Percentiles rank a stretch among this genome's conserved stretches.
phyloP scores from a whole-genome alignment of 2,113 vertebrate genomes.

The Dicentrarchus labrax region DNA sequence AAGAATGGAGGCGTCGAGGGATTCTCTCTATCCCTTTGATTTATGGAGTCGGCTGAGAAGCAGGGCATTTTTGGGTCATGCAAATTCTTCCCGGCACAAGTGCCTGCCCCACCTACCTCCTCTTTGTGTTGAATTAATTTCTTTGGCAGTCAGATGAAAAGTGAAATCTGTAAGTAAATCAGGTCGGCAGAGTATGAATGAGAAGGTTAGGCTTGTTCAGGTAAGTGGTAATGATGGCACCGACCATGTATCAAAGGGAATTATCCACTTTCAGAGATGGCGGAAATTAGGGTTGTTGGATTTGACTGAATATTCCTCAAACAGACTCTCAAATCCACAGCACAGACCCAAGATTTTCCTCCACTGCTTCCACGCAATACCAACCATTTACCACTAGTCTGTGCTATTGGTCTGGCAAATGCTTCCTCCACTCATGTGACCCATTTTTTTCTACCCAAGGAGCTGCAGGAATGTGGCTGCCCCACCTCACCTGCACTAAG shows the following conservation, averaged over 20 bases:
- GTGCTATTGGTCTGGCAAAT: constrained; percentile 76
- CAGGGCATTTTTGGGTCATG: constrained; percentile 84
- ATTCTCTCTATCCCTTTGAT: constrained; percentile 73
- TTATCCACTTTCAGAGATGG: constrained; percentile 16
- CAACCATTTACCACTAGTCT: constrained; percentile 70
- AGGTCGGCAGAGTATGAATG: constrained; percentile 23
- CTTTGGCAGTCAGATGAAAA: constrained; percentile 14
- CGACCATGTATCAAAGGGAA: constrained; percentile 34
- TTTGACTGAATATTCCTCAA: constrained; percentile 26
- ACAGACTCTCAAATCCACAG: not conserved
- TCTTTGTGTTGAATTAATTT: constrained; percentile 57
- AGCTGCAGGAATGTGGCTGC: constrained; percentile 58
- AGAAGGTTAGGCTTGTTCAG: constrained; percentile 31
- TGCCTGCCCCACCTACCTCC: constrained; percentile 37
- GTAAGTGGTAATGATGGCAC: constrained; percentile 32
- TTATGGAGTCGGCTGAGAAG: constrained; percentile 71
- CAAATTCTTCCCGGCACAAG: constrained; percentile 69
- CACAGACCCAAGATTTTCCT: not conserved
- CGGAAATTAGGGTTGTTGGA: constrained; percentile 25
- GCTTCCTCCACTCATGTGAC: constrained; percentile 55
- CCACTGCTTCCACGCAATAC: constrained; percentile 14
- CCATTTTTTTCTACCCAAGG: constrained; percentile 64
- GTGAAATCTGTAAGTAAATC: constrained; percentile 23
- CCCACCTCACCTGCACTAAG: constrained; percentile 73
- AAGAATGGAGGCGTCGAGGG: constrained; percentile 64